Conservation (phyloP, 2,113 vertebrate species). For the Canis aureus region DNA sequence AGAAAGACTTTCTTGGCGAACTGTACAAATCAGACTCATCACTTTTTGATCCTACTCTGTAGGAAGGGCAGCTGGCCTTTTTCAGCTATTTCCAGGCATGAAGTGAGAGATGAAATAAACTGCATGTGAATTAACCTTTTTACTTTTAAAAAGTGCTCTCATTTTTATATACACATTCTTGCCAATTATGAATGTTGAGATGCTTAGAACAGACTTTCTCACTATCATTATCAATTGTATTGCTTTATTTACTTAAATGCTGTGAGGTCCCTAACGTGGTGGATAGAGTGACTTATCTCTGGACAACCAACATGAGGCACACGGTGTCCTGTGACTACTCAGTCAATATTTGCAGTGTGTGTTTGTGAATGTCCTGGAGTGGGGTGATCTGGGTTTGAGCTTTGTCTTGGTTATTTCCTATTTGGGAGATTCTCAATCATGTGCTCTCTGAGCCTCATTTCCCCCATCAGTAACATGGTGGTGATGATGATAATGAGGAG, state of each 20-base stretch:
- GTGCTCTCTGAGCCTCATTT: neutral
- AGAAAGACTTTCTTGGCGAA: neutral
- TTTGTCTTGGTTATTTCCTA: neutral
- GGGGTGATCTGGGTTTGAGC: neutral
- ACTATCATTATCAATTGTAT: neutral
- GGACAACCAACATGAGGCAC: neutral
- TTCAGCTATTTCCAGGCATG: neutral
- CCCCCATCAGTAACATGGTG: neutral
- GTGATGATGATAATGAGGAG: neutral
- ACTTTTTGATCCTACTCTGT: neutral
- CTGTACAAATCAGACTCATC: neutral
- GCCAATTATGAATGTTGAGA: neutral
- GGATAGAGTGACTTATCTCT: neutral
- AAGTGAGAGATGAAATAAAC: neutral
- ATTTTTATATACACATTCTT: neutral
- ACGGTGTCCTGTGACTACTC: neutral
- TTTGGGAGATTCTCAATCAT: neutral
- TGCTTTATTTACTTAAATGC: neutral
- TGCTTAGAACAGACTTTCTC: neutral
- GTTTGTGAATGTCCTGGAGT: neutral
- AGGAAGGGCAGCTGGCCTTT: neutral
- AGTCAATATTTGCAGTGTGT: neutral
- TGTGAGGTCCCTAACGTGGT: neutral
- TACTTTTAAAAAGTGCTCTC: neutral
- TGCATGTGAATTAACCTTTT: neutral